phyloP scores from a whole-genome alignment of 1,140 invertebrate species.

The Lerema accius region DNA sequence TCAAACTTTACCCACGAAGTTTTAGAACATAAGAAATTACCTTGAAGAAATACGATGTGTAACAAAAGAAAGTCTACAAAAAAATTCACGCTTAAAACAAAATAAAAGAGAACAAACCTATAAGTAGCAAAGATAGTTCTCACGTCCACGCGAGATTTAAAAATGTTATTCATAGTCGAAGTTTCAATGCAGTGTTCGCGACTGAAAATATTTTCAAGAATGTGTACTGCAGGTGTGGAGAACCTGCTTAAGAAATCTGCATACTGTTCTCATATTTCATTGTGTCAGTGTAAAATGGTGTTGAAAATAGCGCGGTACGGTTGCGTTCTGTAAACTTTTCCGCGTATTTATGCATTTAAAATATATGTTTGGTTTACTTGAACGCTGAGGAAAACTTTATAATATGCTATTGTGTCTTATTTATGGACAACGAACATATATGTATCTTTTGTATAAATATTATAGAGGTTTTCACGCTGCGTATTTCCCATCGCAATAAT shows the following conservation, averaged over 20 bases:
- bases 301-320: not conserved
- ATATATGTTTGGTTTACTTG: not conserved
- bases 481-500: no score
- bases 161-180: slow-evolving; percentile 1
- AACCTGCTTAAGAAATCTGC: slow-evolving; percentile 19
- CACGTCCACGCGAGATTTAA: not conserved
- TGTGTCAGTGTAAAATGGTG: slow-evolving; percentile 10
- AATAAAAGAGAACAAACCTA: not conserved
- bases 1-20: no score
- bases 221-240: slow-evolving; percentile 15
- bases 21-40: no score
- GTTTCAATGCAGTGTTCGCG: slow-evolving; percentile 2
- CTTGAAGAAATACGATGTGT: no score
- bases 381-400: not conserved
- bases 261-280: slow-evolving; percentile 16
- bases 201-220: slow-evolving; percentile 10
- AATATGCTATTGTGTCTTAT: no score
- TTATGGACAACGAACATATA: no score
- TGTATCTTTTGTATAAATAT: no score
- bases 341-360: slow-evolving; percentile 2
- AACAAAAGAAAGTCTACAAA: no score
- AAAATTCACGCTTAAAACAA: no score
- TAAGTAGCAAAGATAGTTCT: not conserved
- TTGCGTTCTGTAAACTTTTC: not conserved
- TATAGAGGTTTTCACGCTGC: no score